Base-by-base conservation (phyloP, 2,888 invertebrate species). In the Ypsolopha sequella region DNA sequence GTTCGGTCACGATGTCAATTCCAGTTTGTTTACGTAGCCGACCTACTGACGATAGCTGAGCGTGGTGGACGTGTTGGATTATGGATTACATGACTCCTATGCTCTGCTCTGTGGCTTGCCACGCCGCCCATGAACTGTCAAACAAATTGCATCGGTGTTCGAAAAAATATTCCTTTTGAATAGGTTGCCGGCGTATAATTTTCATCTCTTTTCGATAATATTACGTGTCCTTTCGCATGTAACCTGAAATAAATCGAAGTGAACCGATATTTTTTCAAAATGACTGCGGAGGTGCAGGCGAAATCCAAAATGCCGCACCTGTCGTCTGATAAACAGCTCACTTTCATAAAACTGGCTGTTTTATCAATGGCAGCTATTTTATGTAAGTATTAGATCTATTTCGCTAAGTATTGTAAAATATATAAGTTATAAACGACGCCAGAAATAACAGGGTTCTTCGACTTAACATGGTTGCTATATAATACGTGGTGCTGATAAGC, bases 321-420 rank as follows among this genome's bases (percentile, higher is more conserved):
- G 41, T 74, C 86, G 52, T 80, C 87, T 52, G 86, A 85, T 65
- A 87, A 87, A 74, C 86, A 87, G 68, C 79, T 87, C 62, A 87
- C 87, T 56, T 86, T 87, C 60, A 74, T 87, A 68, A 87, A 96
- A 74, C 84, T 98, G 66, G 91, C 94, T 60, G 95, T 98, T 73
- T 89, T 98, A 61, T 93, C 97, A 50, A 89, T 96, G 75, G 97
- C 97, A 63, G 95, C 95, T 52, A 92, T 98, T 71, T 88, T 98
- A 66, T 97, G 98, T 98, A 89, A 92, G 95, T 92, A 68, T 58
- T 58, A 53, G 48, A 36, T 51, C 13, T 24, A 24, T 14, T 36
- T 11, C n/a, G 14, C 39, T 36, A n/a, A n/a, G n/a, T n/a, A n/a
- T 50, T 36, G 1, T 9, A 36, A 10, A 33, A 7, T 48, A 39